A percentile compares a stretch with the other conserved stretches of the same genome.
These are phyloP conservation scores for Colletes latitarsis DNA, from an alignment of 1,140 invertebrate genomes.

Conservation along the genomic window DNA sequence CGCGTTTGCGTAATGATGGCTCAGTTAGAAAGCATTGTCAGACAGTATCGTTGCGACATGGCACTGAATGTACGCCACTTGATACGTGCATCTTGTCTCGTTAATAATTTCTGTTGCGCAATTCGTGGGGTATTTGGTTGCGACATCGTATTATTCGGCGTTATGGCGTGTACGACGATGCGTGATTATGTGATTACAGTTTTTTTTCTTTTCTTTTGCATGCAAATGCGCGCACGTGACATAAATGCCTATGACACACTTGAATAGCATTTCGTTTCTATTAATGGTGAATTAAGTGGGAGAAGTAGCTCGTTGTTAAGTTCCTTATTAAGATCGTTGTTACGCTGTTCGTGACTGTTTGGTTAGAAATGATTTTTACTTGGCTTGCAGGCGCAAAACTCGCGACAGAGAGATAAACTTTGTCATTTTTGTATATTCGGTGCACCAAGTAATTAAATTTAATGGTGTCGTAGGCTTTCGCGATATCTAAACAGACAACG, in stretches of 20 bases:
- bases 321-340: not conserved
- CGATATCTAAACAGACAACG: too few species aligned
- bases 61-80: not conserved
- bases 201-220: constrained; percentile 11
- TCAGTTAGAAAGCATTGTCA: constrained; percentile 16
- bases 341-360: not conserved
- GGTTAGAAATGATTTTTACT: not conserved
- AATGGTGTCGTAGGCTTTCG: too few species aligned
- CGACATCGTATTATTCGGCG: constrained; percentile 12
- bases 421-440: too few species aligned
- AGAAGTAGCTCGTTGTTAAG: not conserved
- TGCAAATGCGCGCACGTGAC: not conserved
- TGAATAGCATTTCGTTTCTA: not conserved
- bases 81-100: constrained; percentile 11
- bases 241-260: not conserved
- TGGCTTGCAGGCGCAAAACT: not conserved
- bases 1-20: not conserved
- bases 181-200: not conserved
- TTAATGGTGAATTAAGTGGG: not conserved
- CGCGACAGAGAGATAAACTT: too few species aligned
- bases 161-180: not conserved
- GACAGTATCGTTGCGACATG: not conserved
- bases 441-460: too few species aligned
- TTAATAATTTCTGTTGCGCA: constrained; percentile 26
- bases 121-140: constrained; percentile 1